These are phyloP conservation scores for Eugnorisma glareosa DNA, from an alignment of 2,888 invertebrate genomes.

Conservation along the genomic window DNA sequence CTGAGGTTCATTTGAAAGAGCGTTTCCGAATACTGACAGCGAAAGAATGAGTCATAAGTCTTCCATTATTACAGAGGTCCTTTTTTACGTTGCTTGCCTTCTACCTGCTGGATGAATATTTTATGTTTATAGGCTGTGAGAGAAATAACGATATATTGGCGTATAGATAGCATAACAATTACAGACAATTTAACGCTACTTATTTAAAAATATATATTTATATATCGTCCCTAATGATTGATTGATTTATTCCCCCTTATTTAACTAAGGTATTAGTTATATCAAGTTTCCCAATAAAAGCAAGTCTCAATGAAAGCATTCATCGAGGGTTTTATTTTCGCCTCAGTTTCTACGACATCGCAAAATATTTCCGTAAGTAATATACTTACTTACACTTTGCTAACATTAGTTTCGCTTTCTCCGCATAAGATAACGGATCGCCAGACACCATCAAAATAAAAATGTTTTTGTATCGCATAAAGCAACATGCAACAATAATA, in stretches of 20 bases:
- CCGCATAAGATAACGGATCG: slow-evolving; percentile 54
- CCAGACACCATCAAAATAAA: slow-evolving; percentile 59
- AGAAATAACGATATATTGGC: slow-evolving; percentile 24
- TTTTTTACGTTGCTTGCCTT: slow-evolving; percentile 73
- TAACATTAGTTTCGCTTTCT: slow-evolving; percentile 65
- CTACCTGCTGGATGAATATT: slow-evolving; percentile 71
- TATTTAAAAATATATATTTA: neutral
- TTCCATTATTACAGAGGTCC: slow-evolving; percentile 70
- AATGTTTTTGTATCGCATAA: slow-evolving; percentile 51
- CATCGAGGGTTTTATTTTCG: neutral
- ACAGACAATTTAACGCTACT: neutral
- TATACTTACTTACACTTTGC: slow-evolving; percentile 47
- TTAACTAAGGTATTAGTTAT: neutral
- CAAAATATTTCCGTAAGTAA: slow-evolving; percentile 50
- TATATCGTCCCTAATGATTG: neutral
- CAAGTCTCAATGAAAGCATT: slow-evolving; percentile 4
- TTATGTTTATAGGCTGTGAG: slow-evolving; percentile 42
- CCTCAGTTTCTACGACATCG: slow-evolving; percentile 5
- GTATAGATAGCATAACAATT: slow-evolving; percentile 8
- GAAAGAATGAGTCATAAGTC: slow-evolving; percentile 77
- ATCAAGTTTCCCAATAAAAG: neutral
- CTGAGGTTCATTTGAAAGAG: slow-evolving; percentile 70
- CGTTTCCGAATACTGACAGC: slow-evolving; percentile 71
- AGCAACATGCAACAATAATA: slow-evolving; percentile 52
- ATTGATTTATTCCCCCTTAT: neutral